Percentiles rank a stretch among this genome's conserved stretches.
These are phyloP conservation scores for Eumaeus atala DNA, from an alignment of 1,140 invertebrate species.

Conservation along the genomic window DNA sequence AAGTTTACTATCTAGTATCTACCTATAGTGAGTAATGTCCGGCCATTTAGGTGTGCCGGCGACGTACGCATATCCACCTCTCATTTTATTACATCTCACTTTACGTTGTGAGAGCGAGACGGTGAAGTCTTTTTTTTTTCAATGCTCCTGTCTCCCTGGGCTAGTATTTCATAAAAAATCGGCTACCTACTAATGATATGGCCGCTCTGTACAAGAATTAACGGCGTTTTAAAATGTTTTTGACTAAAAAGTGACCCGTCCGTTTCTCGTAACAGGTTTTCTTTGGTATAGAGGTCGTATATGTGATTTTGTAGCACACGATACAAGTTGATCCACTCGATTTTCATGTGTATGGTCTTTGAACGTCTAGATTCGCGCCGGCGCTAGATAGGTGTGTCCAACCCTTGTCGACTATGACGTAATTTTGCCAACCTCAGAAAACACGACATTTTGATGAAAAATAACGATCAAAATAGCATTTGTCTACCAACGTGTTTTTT, in stretches of 20 bases:
- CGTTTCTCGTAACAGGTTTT: constrained; percentile 68
- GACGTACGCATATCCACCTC: constrained; percentile 70
- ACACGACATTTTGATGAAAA: not conserved
- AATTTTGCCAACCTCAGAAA: constrained; percentile 31
- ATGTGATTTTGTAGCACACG: constrained; percentile 61
- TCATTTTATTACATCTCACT: constrained; percentile 50
- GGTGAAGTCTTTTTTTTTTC: constrained; percentile 52
- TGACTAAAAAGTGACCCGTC: not conserved
- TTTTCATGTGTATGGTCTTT: constrained; percentile 6
- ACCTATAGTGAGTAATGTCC: constrained; percentile 73
- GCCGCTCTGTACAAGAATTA: constrained; percentile 6
- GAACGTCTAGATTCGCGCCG: constrained; percentile 39
- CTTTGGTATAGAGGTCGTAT: constrained; percentile 60
- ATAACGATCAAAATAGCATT: too few relatives aligned
- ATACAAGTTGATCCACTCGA: constrained; percentile 16
- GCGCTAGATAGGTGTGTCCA: constrained; percentile 67
- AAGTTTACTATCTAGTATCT: constrained; percentile 64
- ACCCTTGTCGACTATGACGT: constrained; percentile 56
- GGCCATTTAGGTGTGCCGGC: constrained; percentile 72
- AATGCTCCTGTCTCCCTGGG: constrained; percentile 40
- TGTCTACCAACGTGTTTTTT: constrained; percentile 1
- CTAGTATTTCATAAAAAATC: constrained; percentile 33
- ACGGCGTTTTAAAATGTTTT: constrained; percentile 16
- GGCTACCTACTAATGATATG: constrained; percentile 26
- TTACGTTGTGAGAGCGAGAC: constrained; percentile 45